phyloP scores from a whole-genome alignment of 2,113 vertebrate species.

The Callopanchax toddi region DNA sequence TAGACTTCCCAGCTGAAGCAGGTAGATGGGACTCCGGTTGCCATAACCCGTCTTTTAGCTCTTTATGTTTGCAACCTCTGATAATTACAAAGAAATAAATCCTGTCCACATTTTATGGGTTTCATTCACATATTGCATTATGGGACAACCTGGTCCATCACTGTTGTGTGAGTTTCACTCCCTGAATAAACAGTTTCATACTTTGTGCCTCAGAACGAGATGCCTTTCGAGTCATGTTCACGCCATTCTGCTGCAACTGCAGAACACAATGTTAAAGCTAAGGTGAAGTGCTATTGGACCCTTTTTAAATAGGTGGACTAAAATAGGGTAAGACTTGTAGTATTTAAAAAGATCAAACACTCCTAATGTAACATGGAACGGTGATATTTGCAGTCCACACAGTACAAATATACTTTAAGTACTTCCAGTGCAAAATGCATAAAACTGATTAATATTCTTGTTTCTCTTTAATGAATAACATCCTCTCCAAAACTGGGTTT shows the following conservation, averaged over 20 bases:
- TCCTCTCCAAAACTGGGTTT: slow-evolving; percentile 39
- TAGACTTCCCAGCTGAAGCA: slow-evolving; percentile 54
- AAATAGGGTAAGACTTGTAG: slow-evolving; percentile 33
- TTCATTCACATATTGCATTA: slow-evolving; percentile 68
- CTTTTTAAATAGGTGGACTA: slow-evolving; percentile 7
- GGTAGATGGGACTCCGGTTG: slow-evolving; percentile 38
- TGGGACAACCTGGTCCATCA: slow-evolving; percentile 61
- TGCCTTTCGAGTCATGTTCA: slow-evolving; percentile 50
- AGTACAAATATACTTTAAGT: slow-evolving; percentile 33
- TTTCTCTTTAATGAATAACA: slow-evolving; percentile 29
- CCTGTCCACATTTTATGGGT: slow-evolving; percentile 47
- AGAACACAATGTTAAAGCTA: slow-evolving; percentile 48
- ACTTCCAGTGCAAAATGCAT: slow-evolving; percentile 63
- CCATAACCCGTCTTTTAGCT: slow-evolving; percentile 39
- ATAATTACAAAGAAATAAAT: slow-evolving; percentile 23
- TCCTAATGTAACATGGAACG: slow-evolving; percentile 32
- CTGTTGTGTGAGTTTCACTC: slow-evolving; percentile 66
- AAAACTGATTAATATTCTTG: slow-evolving; percentile 35
- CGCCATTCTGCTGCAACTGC: slow-evolving; percentile 48
- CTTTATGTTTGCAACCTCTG: slow-evolving; percentile 27
- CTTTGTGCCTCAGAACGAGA: slow-evolving; percentile 37
- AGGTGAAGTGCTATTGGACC: slow-evolving; percentile 34
- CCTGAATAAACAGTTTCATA: slow-evolving; percentile 60
- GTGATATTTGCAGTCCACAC: slow-evolving; percentile 24
- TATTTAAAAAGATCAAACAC: slow-evolving; percentile 22